Conservation (phyloP, 2,797 vertebrate species). For the Microhierax caerulescens region DNA sequence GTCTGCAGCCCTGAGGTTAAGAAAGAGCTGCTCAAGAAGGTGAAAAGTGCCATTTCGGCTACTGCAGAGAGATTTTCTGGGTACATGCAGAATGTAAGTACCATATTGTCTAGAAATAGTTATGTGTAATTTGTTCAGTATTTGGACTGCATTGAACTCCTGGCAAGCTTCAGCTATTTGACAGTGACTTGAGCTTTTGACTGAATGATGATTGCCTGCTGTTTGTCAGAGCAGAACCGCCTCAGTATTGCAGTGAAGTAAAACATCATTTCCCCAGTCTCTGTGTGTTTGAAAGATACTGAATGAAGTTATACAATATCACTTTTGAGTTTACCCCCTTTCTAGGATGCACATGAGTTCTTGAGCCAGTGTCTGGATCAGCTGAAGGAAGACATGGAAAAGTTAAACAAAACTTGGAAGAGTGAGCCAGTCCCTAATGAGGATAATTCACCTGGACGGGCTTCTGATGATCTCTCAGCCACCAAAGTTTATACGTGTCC, state of each 20-base stretch:
- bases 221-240: background rate
- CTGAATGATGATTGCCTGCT: background rate
- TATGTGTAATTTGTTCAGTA: background rate
- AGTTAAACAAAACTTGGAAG: constrained; percentile 93
- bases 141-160: background rate
- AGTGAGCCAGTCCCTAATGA: constrained; percentile 83
- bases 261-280: background rate
- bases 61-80: constrained; percentile 98
- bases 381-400: constrained; percentile 97
- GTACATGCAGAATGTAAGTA: constrained; percentile 97
- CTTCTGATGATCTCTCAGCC: constrained; percentile 83
- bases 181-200: background rate
- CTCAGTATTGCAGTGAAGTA: background rate
- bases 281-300: background rate
- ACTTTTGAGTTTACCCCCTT: background rate
- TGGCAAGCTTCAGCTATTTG: background rate
- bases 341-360: constrained; percentile 97
- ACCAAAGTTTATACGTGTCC: constrained; percentile 93
- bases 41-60: constrained; percentile 96
- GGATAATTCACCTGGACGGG: constrained; percentile 74
- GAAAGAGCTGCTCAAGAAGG: constrained; percentile 93
- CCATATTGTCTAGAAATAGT: background rate
- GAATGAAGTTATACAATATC: background rate
- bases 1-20: constrained; percentile 92
- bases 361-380: constrained; percentile 98